phyloP scores from a whole-genome alignment of 2,888 invertebrate genomes.

The Lithophane socia region DNA sequence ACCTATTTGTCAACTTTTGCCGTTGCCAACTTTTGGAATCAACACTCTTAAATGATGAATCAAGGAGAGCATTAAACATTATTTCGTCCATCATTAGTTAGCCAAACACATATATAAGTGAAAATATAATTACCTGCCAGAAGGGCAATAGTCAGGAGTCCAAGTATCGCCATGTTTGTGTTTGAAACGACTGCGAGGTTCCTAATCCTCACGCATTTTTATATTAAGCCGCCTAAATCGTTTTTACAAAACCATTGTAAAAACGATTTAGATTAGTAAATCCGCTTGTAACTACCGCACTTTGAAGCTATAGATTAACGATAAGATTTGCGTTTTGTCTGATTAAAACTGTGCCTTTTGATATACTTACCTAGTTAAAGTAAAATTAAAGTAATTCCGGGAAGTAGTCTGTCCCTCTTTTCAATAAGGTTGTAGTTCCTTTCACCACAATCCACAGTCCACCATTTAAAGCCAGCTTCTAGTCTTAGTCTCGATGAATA shows the following conservation, averaged over 20 bases:
- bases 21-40: no score
- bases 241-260: slow-evolving; percentile 42
- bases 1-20: no score
- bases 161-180: slow-evolving; percentile 49
- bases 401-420: background rate
- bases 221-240: slow-evolving; percentile 27
- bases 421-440: background rate
- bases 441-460: no score
- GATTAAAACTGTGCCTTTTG: slow-evolving; percentile 29
- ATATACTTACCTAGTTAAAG: background rate
- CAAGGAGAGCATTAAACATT: background rate
- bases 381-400: background rate
- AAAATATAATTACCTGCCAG: slow-evolving; percentile 61
- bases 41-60: background rate
- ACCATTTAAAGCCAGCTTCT: no score
- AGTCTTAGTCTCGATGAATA: no score
- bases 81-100: background rate
- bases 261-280: slow-evolving; percentile 46
- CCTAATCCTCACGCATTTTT: slow-evolving; percentile 32
- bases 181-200: slow-evolving; percentile 17
- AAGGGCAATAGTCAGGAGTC: slow-evolving; percentile 50
- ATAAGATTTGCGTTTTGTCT: slow-evolving; percentile 25
- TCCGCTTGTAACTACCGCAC: slow-evolving; percentile 39
- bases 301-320: slow-evolving; percentile 39
- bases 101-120: background rate